Conservation (phyloP, 2,797 vertebrate species). For the Esox masquinongy region DNA sequence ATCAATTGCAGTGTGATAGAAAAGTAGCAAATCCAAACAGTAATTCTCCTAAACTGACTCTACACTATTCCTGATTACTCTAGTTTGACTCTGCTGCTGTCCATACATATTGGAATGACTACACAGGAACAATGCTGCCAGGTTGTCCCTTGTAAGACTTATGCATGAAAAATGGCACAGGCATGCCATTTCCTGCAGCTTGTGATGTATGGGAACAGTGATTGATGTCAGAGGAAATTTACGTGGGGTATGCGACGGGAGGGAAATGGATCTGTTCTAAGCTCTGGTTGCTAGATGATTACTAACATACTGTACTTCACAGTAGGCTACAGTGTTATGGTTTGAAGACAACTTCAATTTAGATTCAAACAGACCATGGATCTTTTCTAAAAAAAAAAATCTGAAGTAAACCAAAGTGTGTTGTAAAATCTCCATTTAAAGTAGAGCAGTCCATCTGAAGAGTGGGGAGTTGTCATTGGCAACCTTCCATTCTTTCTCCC, state of each 20-base stretch:
- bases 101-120: conserved; percentile 22
- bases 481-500: not conserved
- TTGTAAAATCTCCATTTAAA: conserved; percentile 33
- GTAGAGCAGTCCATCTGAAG: conserved; percentile 15
- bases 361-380: conserved; percentile 45
- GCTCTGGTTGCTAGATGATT: conserved; percentile 36
- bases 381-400: conserved; percentile 47
- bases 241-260: conserved; percentile 50
- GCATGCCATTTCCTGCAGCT: conserved; percentile 44
- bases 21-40: not conserved
- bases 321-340: conserved; percentile 11
- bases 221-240: conserved; percentile 58
- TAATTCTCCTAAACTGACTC: not conserved
- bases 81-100: conserved; percentile 14
- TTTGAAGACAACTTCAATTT: conserved; percentile 32
- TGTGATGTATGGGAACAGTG: conserved; percentile 44
- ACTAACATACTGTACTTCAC: conserved; percentile 10
- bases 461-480: conserved; percentile 8
- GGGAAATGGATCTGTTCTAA: conserved; percentile 43
- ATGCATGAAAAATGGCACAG: conserved; percentile 30
- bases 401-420: conserved; percentile 32
- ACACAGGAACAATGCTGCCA: conserved; percentile 20
- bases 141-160: conserved; percentile 35
- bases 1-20: not conserved
- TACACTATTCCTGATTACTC: not conserved